Base-by-base conservation (phyloP, 1,140 invertebrate genomes). In the Myzus persicae region DNA sequence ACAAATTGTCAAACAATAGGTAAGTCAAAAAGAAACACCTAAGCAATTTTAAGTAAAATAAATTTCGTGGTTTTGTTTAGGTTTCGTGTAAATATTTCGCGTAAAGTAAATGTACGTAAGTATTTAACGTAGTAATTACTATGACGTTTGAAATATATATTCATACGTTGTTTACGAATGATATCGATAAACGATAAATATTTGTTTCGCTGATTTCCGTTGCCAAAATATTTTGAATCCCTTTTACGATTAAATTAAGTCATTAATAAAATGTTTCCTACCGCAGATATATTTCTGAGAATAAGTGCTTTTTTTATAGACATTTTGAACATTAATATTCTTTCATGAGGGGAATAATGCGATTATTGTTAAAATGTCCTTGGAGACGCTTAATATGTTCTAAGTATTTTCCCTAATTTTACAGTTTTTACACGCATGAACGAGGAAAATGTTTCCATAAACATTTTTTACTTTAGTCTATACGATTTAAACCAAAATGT, bases 131-230 rank as follows among this genome's bases (percentile, higher is more conserved):
- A 31, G 26, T 85, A 14, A 85, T 85, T 76, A 76, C 48, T 54
- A 38, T 46, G 44, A 51, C 6, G 18, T 88, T 48, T 54, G 48
- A 38, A 89, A 51, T 14, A 26, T 89, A 11, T 18, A 48, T 54
- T 38, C 36, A 24, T 89, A 48, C 8, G 31, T 89, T 89, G 88
- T 54, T 89, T 54, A 89, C 48, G 46, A 51, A 54, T 7, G 36
- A 38, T 67, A 59, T 89, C 38, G 87, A 38, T 89, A 51, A 89
- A 51, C 24, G 87, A 51, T 89, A 54, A 89, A 54, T 54, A 54
- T 40, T 89, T 54, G 24, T 54, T 89, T 24, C 22, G 87, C 22
- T 51, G 11, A 38, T 54, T 40, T 31, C 24, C 36, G 20, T 54
- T 89, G 88, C 48, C 48, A 89, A 89, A 89, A 51, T 54, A 26